Conservation (phyloP, 2,888 invertebrate species). For the Serripes groenlandicus region DNA sequence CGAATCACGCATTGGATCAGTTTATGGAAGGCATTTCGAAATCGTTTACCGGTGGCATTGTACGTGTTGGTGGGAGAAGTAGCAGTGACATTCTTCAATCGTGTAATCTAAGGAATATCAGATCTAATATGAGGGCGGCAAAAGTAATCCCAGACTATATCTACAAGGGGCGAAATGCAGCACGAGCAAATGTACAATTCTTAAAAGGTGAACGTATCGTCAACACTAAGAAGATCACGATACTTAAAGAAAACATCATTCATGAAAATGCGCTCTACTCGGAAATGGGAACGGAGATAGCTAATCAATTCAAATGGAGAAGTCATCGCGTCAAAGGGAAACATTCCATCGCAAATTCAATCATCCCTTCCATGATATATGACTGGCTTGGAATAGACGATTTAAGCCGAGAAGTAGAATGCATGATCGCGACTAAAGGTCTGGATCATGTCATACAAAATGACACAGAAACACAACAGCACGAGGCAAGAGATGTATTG, state of each 20-base stretch:
- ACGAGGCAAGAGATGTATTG: background rate
- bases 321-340: too few species aligned
- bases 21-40: slow-evolving; percentile 81
- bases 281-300: background rate
- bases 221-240: background rate
- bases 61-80: slow-evolving; percentile 83
- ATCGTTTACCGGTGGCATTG: slow-evolving; percentile 70
- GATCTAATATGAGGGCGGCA: slow-evolving; percentile 6
- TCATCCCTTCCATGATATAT: background rate
- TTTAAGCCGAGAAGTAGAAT: background rate
- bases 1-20: slow-evolving; percentile 85
- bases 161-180: background rate
- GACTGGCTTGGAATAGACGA: slow-evolving; percentile 9
- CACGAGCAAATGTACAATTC: background rate
- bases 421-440: background rate
- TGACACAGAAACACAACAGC: background rate
- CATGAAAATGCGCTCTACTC: slow-evolving; percentile 11
- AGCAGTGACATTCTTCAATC: slow-evolving; percentile 67
- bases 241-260: slow-evolving; percentile 5
- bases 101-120: slow-evolving; percentile 58
- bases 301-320: slow-evolving; percentile 13
- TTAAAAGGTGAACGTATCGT: background rate
- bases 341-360: too few species aligned
- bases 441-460: background rate
- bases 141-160: slow-evolving; percentile 2